These are phyloP conservation scores for Sminthurides aquaticus DNA, from an alignment of 2,888 invertebrate species.

Conservation along the genomic window DNA sequence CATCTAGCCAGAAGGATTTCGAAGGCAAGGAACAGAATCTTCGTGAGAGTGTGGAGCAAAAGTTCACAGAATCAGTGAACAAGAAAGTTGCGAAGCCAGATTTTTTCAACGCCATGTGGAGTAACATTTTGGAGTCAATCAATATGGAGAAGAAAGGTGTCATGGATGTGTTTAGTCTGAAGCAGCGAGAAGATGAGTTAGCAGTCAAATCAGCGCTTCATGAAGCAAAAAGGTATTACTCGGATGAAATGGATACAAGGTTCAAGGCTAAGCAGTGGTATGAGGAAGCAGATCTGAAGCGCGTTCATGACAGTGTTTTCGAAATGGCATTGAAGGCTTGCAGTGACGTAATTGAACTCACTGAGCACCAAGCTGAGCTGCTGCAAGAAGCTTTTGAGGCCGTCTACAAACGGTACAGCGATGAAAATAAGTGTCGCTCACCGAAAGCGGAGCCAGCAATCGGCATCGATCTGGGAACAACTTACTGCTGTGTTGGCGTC, in stretches of 20 bases:
- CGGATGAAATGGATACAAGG: conserved; percentile 6
- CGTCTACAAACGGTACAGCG: conserved; percentile 1
- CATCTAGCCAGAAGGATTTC: too few relatives aligned
- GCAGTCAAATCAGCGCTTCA: neutral
- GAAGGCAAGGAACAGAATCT: too few relatives aligned
- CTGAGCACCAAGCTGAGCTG: conserved; percentile 6
- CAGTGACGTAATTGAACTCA: conserved; percentile 3
- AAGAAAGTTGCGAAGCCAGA: too few relatives aligned
- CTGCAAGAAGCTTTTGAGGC: conserved; percentile 7
- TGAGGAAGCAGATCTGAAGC: neutral
- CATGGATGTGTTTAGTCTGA: conserved; percentile 2
- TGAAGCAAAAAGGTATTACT: conserved; percentile 1
- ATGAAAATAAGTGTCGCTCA: conserved; percentile 1
- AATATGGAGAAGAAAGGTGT: neutral
- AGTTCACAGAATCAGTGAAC: too few relatives aligned
- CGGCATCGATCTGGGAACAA: conserved; percentile 34
- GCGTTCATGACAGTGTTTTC: neutral
- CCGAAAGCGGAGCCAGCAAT: conserved; percentile 17
- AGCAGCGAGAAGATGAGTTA: conserved; percentile 3
- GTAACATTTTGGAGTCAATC: too few relatives aligned
- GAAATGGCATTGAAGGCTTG: neutral
- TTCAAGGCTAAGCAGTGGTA: neutral
- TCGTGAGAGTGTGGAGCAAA: too few relatives aligned
- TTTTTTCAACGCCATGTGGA: too few relatives aligned
- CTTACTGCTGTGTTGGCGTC: conserved; percentile 31